A percentile compares a stretch with the other conserved stretches of the same genome.
phyloP scores from a whole-genome alignment of 1,140 invertebrate species.

The Magallana gigas region DNA sequence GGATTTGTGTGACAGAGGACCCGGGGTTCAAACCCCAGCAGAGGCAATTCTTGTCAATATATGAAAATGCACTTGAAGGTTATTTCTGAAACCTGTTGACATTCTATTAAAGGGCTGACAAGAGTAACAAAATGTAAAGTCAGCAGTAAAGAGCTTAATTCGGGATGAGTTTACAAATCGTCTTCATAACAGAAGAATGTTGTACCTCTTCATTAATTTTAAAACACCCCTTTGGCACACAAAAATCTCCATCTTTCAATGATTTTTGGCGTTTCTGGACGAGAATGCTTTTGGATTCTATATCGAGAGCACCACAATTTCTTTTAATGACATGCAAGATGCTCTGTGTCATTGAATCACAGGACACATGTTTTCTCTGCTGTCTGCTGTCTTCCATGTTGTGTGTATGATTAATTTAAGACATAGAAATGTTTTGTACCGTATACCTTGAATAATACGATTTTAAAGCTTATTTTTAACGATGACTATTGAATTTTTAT shows the following conservation, averaged over 20 bases:
- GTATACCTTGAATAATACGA: neutral
- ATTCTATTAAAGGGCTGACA: too few relatives aligned
- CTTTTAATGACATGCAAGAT: neutral
- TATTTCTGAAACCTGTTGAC: too few relatives aligned
- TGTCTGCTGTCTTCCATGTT: neutral
- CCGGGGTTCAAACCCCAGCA: too few relatives aligned
- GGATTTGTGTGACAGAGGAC: too few relatives aligned
- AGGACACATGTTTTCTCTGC: neutral
- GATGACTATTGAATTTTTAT: neutral
- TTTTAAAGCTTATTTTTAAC: neutral
- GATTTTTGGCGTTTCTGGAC: constrained; percentile 4
- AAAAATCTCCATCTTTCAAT: constrained; percentile 36
- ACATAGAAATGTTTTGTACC: neutral
- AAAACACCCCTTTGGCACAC: constrained; percentile 39
- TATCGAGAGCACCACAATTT: neutral
- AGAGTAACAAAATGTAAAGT: too few relatives aligned
- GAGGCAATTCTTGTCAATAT: too few relatives aligned
- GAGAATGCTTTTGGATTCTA: neutral
- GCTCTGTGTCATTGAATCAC: neutral
- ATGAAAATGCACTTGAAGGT: too few relatives aligned
- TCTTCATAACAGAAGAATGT: too few relatives aligned
- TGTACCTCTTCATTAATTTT: neutral
- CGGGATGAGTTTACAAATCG: too few relatives aligned
- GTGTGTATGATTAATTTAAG: neutral
- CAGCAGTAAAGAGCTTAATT: too few relatives aligned